Percentiles rank a stretch among this genome's conserved stretches.
Evolutionary conservation across 2,113 vertebrate genomes (phyloP).

Genomic region (Ceuthmochares aereus): DNA sequence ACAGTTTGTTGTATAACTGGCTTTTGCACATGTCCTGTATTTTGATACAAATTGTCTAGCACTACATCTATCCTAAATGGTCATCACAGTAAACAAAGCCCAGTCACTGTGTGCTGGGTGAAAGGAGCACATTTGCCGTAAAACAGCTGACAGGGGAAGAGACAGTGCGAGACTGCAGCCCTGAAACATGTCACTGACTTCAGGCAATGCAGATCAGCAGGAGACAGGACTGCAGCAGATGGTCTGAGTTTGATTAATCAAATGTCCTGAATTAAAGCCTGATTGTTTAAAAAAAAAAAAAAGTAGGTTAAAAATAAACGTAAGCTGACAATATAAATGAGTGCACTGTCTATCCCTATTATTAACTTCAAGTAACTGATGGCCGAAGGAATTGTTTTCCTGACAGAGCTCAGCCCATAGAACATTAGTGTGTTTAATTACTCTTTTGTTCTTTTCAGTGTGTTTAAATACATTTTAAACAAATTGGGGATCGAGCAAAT

Average conservation of each 20-base stretch:
- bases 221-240: conserved; percentile 61
- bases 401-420: not conserved
- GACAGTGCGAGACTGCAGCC: conserved; percentile 63
- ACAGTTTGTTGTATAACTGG: not conserved
- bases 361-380: not conserved
- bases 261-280: conserved; percentile 61
- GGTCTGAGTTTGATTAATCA: conserved; percentile 71
- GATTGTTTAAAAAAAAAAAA: not conserved
- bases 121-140: conserved; percentile 31
- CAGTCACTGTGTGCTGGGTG: not conserved
- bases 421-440: not conserved
- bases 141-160: conserved; percentile 54
- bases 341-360: not conserved
- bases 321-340: conserved; percentile 22
- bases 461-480: not conserved
- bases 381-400: not conserved
- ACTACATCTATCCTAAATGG: not conserved
- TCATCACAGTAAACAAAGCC: conserved; percentile 52
- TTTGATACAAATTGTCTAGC: conserved; percentile 33
- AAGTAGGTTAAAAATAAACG: conserved; percentile 28
- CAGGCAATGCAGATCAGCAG: conserved; percentile 64
- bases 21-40: not conserved
- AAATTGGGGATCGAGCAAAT: not conserved
- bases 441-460: not conserved
- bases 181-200: conserved; percentile 41